These are phyloP conservation scores for Phortica variegata DNA, from an alignment of 1,140 invertebrate genomes.

Conservation along the genomic window DNA sequence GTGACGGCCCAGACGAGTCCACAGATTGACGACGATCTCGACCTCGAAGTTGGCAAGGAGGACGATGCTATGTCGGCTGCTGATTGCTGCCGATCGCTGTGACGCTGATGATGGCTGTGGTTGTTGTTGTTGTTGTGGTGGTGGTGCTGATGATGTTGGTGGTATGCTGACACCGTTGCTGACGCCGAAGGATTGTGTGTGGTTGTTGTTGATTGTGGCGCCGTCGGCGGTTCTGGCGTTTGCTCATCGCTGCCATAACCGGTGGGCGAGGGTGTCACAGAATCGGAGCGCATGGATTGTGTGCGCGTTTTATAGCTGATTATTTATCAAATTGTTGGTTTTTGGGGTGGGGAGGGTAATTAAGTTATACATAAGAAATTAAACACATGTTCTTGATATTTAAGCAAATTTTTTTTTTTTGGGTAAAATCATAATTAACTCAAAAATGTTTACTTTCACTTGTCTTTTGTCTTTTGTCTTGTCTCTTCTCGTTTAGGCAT, in stretches of 20 bases:
- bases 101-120: neutral
- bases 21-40: slow-evolving; percentile 22
- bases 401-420: too few relatives aligned
- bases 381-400: too few relatives aligned
- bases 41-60: slow-evolving; percentile 14
- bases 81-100: neutral
- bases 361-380: too few relatives aligned
- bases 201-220: slow-evolving; percentile 13
- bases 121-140: slow-evolving; percentile 9
- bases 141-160: slow-evolving; percentile 18
- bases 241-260: slow-evolving; percentile 58
- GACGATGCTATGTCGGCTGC: too few relatives aligned
- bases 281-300: slow-evolving; percentile 72
- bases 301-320: slow-evolving; percentile 61
- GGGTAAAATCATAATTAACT: too few relatives aligned
- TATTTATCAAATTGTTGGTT: slow-evolving; percentile 21
- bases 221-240: slow-evolving; percentile 33
- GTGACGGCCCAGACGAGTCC: slow-evolving; percentile 82
- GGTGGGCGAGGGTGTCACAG: slow-evolving; percentile 72
- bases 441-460: too few relatives aligned
- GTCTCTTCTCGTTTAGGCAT: too few relatives aligned
- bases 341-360: too few relatives aligned
- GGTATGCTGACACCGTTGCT: slow-evolving; percentile 13
- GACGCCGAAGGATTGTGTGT: slow-evolving; percentile 11
- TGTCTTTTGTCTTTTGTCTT: too few relatives aligned